Percentiles rank a stretch among this genome's conserved stretches.
Conservation (phyloP, 2,797 vertebrate species). For the Meda fulgida region DNA sequence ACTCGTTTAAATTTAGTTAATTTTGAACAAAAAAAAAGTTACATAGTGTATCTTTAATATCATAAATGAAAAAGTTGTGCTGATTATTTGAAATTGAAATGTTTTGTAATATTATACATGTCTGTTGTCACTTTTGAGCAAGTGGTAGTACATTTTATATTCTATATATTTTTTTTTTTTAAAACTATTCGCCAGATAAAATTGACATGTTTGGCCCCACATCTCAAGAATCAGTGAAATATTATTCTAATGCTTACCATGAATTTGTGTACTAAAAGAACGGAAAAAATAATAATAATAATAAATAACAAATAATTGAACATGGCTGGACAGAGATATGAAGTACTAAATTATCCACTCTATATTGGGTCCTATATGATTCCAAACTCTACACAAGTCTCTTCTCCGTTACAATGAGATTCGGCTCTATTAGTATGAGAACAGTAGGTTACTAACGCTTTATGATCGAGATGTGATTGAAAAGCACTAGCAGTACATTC, state of each 20-base stretch:
- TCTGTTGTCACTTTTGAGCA: neutral
- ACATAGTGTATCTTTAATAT: neutral
- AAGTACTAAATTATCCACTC: slow-evolving; percentile 38
- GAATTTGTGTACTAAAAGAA: slow-evolving; percentile 12
- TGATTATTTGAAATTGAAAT: neutral
- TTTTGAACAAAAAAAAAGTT: neutral
- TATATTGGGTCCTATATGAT: slow-evolving; percentile 37
- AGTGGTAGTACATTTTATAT: neutral
- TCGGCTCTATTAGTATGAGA: slow-evolving; percentile 28
- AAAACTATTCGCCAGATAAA: neutral
- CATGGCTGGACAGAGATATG: slow-evolving; percentile 42
- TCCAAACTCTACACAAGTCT: slow-evolving; percentile 42
- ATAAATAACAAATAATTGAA: slow-evolving; percentile 35
- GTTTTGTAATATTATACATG: neutral
- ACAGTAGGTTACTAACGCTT: slow-evolving; percentile 62
- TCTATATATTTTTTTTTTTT: neutral
- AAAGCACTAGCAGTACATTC: slow-evolving; percentile 71
- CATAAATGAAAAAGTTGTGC: neutral
- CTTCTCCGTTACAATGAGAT: slow-evolving; percentile 34
- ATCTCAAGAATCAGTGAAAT: slow-evolving; percentile 35
- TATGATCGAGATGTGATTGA: slow-evolving; percentile 42
- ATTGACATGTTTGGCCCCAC: slow-evolving; percentile 22
- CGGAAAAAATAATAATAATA: neutral
- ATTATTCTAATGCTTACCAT: slow-evolving; percentile 29
- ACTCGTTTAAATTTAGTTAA: neutral